phyloP scores from a whole-genome alignment of 2,888 invertebrate genomes.

The Norana najaformis region DNA sequence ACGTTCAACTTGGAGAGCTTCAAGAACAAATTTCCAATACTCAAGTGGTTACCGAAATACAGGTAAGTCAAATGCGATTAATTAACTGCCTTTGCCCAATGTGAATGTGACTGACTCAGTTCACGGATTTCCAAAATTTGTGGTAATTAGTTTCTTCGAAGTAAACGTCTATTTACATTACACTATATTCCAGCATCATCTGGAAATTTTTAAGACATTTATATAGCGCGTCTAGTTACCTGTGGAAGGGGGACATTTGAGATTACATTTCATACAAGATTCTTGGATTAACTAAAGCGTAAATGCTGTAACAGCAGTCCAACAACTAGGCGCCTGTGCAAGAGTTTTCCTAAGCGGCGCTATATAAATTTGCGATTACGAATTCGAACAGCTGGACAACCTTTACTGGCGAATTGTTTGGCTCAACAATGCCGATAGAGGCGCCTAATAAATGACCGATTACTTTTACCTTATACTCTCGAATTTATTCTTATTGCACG shows the following conservation, averaged over 20 bases:
- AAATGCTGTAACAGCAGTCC: neutral
- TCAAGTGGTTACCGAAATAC: slow-evolving; percentile 38
- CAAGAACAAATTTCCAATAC: slow-evolving; percentile 36
- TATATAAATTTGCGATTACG: neutral
- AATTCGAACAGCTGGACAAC: neutral
- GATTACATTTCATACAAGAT: neutral
- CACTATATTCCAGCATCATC: neutral
- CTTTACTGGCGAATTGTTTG: neutral
- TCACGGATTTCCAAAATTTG: neutral
- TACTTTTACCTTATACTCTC: too few relatives aligned
- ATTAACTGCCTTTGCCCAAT: neutral
- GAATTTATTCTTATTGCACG: too few relatives aligned
- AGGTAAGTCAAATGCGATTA: slow-evolving; percentile 21
- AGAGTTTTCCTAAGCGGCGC: neutral
- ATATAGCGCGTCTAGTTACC: neutral
- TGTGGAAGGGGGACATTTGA: neutral
- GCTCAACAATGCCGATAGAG: neutral
- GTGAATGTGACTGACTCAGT: neutral
- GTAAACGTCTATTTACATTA: neutral
- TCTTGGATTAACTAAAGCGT: neutral
- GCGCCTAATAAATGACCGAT: neutral
- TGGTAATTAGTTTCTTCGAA: neutral
- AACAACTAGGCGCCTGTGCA: neutral
- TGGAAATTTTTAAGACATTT: neutral
- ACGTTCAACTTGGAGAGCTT: slow-evolving; percentile 29